These are phyloP conservation scores for Oceanodroma tethys DNA, from an alignment of 2,113 vertebrate genomes.

Conservation along the genomic window DNA sequence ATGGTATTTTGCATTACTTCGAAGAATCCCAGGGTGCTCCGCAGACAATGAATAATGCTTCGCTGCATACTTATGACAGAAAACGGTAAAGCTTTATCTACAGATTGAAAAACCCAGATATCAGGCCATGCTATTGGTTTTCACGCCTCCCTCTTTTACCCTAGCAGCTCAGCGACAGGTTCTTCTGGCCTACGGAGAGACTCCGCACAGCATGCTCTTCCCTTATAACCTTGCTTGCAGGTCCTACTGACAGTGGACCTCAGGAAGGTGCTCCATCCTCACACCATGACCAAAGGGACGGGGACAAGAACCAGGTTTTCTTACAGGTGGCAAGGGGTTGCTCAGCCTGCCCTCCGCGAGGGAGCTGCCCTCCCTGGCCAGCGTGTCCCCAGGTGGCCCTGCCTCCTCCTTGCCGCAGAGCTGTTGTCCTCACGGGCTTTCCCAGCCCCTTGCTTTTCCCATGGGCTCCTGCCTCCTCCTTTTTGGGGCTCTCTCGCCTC, in stretches of 20 bases:
- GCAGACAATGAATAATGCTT: not conserved
- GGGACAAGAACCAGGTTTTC: not conserved
- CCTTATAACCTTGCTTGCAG: not conserved
- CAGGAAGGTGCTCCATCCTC: not conserved
- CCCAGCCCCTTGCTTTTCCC: fast-evolving
- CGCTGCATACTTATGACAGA: not conserved
- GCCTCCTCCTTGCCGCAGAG: fast-evolving
- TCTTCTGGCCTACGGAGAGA: not conserved
- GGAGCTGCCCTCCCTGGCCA: not conserved
- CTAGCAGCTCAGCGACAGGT: fast-evolving
- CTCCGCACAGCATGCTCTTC: not conserved
- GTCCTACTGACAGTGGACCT: not conserved
- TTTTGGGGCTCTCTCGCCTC: not conserved
- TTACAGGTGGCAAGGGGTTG: not conserved
- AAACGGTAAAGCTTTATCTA: not conserved
- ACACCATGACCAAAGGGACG: fast-evolving
- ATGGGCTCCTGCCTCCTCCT: not conserved
- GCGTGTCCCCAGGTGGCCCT: fast-evolving
- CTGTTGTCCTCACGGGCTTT: not conserved
- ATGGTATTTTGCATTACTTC: not conserved
- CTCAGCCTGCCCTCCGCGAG: fast-evolving
- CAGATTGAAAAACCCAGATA: not conserved
- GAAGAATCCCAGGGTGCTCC: not conserved
- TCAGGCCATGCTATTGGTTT: not conserved
- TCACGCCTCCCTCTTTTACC: not conserved